phyloP scores from a whole-genome alignment of 2,113 vertebrate species.

The Pomatostomus ruficeps region DNA sequence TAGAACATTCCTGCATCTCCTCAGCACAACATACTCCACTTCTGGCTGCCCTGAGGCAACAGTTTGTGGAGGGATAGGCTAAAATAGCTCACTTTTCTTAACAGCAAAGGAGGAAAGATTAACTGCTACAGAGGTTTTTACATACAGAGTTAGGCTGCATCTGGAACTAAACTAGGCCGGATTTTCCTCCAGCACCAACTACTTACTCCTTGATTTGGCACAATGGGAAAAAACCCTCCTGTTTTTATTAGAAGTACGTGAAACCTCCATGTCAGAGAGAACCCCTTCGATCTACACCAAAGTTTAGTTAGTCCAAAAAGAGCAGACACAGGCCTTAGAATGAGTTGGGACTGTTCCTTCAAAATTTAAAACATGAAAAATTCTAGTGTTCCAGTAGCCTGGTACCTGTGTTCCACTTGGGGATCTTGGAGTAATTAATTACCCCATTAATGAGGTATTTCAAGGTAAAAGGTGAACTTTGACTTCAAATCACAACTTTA shows the following conservation, averaged over 20 bases:
- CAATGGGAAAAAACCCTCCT: neutral
- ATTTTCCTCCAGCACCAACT: neutral
- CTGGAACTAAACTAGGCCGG: neutral
- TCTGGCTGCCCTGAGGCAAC: neutral
- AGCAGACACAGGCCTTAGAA: neutral
- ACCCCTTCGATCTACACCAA: neutral
- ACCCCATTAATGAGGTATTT: neutral
- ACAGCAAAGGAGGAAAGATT: neutral
- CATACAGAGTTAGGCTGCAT: neutral
- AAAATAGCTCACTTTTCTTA: neutral
- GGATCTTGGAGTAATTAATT: neutral
- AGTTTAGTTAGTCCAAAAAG: neutral
- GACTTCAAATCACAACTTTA: neutral
- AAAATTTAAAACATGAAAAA: neutral
- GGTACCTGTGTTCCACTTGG: neutral
- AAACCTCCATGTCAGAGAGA: neutral
- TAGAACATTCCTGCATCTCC: neutral
- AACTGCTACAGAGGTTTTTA: neutral
- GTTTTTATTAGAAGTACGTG: neutral
- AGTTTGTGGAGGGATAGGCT: neutral
- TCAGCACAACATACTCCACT: neutral
- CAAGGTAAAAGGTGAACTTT: neutral
- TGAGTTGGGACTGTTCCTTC: neutral
- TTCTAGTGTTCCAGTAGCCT: neutral
- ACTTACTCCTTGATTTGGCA: neutral